phyloP scores from a whole-genome alignment of 2,888 invertebrate species.

The Atherix ibis region DNA sequence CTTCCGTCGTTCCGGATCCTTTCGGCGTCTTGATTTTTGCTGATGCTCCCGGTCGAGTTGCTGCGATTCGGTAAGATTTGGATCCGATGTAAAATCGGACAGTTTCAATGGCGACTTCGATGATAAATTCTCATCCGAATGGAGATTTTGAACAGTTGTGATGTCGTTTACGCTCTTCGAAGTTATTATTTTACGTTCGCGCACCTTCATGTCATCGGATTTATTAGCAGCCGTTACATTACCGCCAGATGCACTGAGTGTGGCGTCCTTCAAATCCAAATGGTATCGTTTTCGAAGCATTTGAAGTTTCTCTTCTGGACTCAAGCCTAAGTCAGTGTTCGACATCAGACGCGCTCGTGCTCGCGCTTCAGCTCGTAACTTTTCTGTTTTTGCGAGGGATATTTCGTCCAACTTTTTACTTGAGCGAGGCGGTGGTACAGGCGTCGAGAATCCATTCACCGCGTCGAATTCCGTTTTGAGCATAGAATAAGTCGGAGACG shows the following conservation, averaged over 20 bases:
- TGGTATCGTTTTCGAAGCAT: slow-evolving; percentile 33
- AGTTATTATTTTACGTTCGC: slow-evolving; percentile 28
- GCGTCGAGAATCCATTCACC: slow-evolving; percentile 31
- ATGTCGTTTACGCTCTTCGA: slow-evolving; percentile 33
- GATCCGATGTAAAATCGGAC: slow-evolving; percentile 39
- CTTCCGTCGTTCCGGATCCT: slow-evolving; percentile 56
- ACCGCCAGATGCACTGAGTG: slow-evolving; percentile 7
- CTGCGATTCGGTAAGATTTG: slow-evolving; percentile 34
- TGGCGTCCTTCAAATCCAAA: slow-evolving; percentile 20
- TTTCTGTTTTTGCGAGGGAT: slow-evolving; percentile 33
- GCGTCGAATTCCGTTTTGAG: not conserved
- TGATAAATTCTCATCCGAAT: slow-evolving; percentile 15
- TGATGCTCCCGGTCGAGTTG: not conserved
- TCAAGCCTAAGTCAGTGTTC: slow-evolving; percentile 57
- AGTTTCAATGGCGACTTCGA: slow-evolving; percentile 14
- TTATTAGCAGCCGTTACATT: slow-evolving; percentile 11
- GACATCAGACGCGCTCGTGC: slow-evolving; percentile 50
- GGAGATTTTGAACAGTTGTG: slow-evolving; percentile 16
- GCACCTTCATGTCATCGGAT: slow-evolving; percentile 17
- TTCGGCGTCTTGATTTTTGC: slow-evolving; percentile 22
- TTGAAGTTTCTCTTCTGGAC: slow-evolving; percentile 47
- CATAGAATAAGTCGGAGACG: slow-evolving; percentile 1
- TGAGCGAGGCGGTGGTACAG: slow-evolving; percentile 36
- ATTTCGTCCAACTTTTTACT: slow-evolving; percentile 16
- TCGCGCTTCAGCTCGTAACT: slow-evolving; percentile 45